Conservation (phyloP, 92 coral and sea anemone genomes). For the Heliopora coerulea region DNA sequence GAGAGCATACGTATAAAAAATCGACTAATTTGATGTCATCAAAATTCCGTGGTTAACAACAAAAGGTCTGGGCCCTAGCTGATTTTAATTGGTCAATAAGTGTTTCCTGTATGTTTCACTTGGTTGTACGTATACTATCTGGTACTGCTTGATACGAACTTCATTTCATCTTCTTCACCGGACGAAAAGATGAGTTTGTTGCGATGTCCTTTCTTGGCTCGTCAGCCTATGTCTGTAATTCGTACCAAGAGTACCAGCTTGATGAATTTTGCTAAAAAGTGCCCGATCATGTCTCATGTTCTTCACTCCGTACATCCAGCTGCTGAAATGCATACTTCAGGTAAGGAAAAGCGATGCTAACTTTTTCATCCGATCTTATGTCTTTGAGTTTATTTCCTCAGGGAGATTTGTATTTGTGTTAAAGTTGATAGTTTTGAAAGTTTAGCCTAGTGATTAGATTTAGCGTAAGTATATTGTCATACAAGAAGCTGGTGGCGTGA, state of each 20-base stretch:
- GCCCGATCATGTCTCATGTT: constrained; percentile 92
- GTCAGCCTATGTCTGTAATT: constrained; percentile 86
- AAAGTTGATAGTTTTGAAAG: too few relatives aligned
- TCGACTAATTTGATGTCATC: too few relatives aligned
- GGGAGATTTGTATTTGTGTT: too few relatives aligned
- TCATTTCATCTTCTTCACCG: neutral
- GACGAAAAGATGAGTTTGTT: constrained; percentile 24
- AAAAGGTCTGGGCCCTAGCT: neutral
- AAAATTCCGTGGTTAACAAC: neutral
- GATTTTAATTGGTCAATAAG: neutral
- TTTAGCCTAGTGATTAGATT: too few relatives aligned
- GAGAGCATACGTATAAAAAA: too few relatives aligned
- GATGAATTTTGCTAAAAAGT: constrained; percentile 85
- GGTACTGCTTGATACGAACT: neutral
- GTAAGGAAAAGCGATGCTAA: neutral
- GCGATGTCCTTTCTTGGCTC: constrained; percentile 90
- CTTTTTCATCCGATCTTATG: neutral
- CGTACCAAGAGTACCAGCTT: constrained; percentile 73
- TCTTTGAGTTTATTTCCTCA: neutral
- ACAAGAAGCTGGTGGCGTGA: too few relatives aligned
- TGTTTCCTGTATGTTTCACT: too few relatives aligned
- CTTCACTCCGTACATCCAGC: constrained; percentile 49
- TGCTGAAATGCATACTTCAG: constrained; percentile 22
- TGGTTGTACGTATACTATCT: too few relatives aligned
- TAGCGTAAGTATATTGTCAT: too few relatives aligned